phyloP scores from a whole-genome alignment of 2,888 invertebrate species.

The Carabus problematicus region DNA sequence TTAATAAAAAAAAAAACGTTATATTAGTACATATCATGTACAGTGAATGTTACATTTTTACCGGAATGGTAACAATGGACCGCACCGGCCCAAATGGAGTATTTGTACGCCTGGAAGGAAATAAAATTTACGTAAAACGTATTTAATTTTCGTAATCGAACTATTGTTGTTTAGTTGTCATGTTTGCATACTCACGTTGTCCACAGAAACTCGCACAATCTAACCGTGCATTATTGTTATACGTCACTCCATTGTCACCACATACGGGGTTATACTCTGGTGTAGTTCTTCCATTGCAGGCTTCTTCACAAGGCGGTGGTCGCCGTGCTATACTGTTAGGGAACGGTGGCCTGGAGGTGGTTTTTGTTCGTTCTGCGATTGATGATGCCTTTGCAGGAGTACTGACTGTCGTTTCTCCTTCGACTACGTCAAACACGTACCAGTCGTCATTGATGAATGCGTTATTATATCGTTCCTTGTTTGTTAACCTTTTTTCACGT shows the following conservation, averaged over 20 bases:
- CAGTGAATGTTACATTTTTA: no score
- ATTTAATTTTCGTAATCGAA: background rate
- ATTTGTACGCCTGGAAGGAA: conserved; percentile 22
- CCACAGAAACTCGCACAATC: conserved; percentile 57
- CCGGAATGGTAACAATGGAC: conserved; percentile 15
- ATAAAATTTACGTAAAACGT: background rate
- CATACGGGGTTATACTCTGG: conserved; percentile 46
- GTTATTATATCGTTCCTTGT: background rate
- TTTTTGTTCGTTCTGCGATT: background rate
- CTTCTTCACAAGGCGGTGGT: background rate
- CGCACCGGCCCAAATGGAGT: conserved; percentile 16
- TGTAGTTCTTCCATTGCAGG: background rate
- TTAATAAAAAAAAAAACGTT: background rate
- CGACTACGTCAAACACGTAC: conserved; percentile 32
- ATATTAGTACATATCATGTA: background rate
- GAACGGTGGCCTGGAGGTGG: background rate
- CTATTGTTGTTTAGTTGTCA: background rate
- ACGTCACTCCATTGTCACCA: conserved; percentile 46
- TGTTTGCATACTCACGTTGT: conserved; percentile 51
- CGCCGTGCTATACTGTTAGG: conserved; percentile 4
- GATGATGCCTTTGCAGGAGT: background rate
- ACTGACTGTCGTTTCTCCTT: conserved; percentile 3
- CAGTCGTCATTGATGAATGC: conserved; percentile 16
- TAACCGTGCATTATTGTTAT: conserved; percentile 54
- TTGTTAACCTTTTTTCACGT: no score